Evolutionary conservation across 2,888 invertebrate genomes (phyloP), one percentile per base, ranked within the genome.

Genomic region (Drosophila falleni): DNA sequence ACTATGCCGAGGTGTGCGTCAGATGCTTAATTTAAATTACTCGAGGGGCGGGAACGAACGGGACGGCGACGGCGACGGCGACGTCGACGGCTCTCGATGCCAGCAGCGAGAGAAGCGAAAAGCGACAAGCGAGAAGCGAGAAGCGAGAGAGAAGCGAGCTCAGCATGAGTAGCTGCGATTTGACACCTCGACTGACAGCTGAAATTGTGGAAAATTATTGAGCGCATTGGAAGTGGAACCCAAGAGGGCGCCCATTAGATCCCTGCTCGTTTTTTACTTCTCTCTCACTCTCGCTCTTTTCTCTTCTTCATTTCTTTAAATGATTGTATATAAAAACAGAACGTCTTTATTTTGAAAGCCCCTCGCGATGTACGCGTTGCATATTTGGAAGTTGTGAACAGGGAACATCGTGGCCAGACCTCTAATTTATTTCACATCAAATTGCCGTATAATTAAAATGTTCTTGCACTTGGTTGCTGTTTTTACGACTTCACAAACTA

Each of bases 121-220:
- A 29, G 29, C 5, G 29, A 29, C 1, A 31, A 46, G 3, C 8
- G 26, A 53, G 8, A 23, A 15, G 23, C 42, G 26, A n/a, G 26
- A 29, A 29, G 29, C 29, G 29, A 26, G 58, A 58, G 46, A 41
- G 54, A 19, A 46, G 54, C 35, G 60, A 62, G 78, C 92, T 90
- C 92, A 92, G 92, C 92, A 91, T 92, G 92, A 91, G 92, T 92
- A 92, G 92, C 92, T 92, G 92, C 90, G 92, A 92, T 92, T 90
- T 92, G 92, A 92, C 92, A 92, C 92, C 92, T 91, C 82, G 89
- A 85, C 90, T 91, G 92, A 91, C 92, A 92, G 91, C 87, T 89
- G 78, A 86, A 90, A 91, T 91, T 91, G 91, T 87, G 79, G 90
- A 89, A 91, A 91, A 91, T 91, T 91, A 91, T 91, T 91, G 91